These are phyloP conservation scores for Caenorhabditis sulstoni DNA, from an alignment of 2,888 invertebrate species.

Conservation along the genomic window DNA sequence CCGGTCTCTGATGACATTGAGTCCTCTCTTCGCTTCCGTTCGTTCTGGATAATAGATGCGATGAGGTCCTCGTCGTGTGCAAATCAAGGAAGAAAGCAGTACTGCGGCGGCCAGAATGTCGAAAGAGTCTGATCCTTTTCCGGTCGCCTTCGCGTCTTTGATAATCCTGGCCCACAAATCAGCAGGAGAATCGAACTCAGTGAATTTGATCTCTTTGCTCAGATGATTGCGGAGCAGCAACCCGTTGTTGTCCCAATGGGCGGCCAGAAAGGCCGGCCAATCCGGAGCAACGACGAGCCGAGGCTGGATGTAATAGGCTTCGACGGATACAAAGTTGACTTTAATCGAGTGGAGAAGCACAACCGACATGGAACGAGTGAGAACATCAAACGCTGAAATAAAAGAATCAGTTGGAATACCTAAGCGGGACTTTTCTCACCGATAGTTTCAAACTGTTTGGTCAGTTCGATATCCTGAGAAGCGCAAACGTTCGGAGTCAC, in stretches of 20 bases:
- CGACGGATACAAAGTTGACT: conserved; percentile 77
- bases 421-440: conserved; percentile 45
- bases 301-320: conserved; percentile 73
- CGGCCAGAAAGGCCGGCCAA: conserved; percentile 71
- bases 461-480: conserved; percentile 70
- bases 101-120: conserved; percentile 74
- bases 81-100: conserved; percentile 73
- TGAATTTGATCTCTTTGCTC: conserved; percentile 57
- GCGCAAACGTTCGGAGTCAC: conserved; percentile 69
- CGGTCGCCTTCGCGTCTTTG: conserved; percentile 59
- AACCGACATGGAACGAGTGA: conserved; percentile 73
- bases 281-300: conserved; percentile 63
- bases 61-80: conserved; percentile 67
- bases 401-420: background rate
- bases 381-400: conserved; percentile 67
- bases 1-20: conserved; percentile 67
- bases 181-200: conserved; percentile 49
- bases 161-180: conserved; percentile 75
- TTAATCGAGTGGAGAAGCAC: conserved; percentile 73
- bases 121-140: conserved; percentile 69
- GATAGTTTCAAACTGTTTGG: conserved; percentile 72
- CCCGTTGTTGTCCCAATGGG: conserved; percentile 70
- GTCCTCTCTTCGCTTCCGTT: conserved; percentile 65
- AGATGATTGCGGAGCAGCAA: conserved; percentile 48
- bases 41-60: conserved; percentile 63